A percentile compares a stretch with the other conserved stretches of the same genome.
Conservation (phyloP, 2,888 invertebrate species). For the Xanthorhoe designata region DNA sequence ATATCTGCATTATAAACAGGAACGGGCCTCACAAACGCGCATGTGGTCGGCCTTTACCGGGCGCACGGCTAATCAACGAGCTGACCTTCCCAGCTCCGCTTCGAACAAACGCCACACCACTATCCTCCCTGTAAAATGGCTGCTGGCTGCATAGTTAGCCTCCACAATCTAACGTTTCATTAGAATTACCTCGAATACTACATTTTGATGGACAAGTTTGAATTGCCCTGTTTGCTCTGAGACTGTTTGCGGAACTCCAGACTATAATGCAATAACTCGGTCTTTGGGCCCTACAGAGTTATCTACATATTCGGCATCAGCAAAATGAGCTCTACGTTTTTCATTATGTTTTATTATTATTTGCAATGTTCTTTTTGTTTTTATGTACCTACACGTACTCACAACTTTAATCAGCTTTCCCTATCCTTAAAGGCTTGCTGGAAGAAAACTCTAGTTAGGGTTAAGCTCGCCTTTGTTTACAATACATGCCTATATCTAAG, state of each 20-base stretch:
- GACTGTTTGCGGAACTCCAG: slow-evolving; percentile 3
- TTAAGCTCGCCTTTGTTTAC: too few species aligned
- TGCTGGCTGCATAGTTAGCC: slow-evolving; percentile 47
- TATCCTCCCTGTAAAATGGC: slow-evolving; percentile 60
- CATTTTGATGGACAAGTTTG: slow-evolving; percentile 37
- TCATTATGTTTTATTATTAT: too few species aligned
- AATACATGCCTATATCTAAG: too few species aligned
- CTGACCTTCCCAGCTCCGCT: slow-evolving; percentile 73
- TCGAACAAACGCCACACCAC: slow-evolving; percentile 71
- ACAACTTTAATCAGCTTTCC: too few species aligned
- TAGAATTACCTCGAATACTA: slow-evolving; percentile 38
- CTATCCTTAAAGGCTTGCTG: too few species aligned
- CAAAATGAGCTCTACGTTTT: too few species aligned
- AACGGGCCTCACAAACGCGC: slow-evolving; percentile 82
- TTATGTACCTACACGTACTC: too few species aligned
- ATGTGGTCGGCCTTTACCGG: slow-evolving; percentile 84
- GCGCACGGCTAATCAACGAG: slow-evolving; percentile 80
- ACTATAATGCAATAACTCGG: too few species aligned
- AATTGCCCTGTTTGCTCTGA: slow-evolving; percentile 19
- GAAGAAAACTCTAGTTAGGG: too few species aligned
- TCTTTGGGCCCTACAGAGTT: too few species aligned
- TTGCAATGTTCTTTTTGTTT: too few species aligned
- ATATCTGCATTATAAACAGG: slow-evolving; percentile 87
- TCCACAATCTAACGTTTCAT: slow-evolving; percentile 46
- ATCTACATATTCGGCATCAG: too few species aligned